phyloP scores from a whole-genome alignment of 2,113 vertebrate species.

The Panthera tigris region DNA sequence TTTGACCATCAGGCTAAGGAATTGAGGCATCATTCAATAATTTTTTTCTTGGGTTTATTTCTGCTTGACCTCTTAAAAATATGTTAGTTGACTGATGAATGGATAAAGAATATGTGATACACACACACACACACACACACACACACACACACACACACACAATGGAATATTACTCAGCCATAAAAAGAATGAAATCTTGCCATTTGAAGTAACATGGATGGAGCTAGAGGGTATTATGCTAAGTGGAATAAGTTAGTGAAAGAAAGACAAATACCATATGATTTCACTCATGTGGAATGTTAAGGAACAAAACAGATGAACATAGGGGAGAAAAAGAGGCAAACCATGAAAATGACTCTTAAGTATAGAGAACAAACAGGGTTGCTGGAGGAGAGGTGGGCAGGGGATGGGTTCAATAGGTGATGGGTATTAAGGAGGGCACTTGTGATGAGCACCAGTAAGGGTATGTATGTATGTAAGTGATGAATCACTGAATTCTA shows the following conservation, averaged over 20 bases:
- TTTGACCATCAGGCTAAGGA: neutral
- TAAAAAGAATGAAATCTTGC: neutral
- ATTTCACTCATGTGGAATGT: neutral
- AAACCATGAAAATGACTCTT: neutral
- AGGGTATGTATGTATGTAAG: neutral
- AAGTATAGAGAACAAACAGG: neutral
- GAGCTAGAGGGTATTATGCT: neutral
- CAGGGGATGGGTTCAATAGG: neutral
- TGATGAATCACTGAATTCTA: neutral
- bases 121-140: neutral
- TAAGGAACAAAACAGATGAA: neutral
- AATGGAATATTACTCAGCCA: neutral
- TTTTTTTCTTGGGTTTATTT: constrained; percentile 23
- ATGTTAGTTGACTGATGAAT: neutral
- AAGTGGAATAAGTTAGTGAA: neutral
- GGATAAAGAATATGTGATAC: neutral
- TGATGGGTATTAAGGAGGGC: neutral
- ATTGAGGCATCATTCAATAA: neutral
- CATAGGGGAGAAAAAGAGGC: neutral
- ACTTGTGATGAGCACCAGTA: neutral
- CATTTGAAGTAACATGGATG: neutral
- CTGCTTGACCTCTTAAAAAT: neutral
- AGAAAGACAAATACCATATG: neutral
- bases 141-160: neutral
- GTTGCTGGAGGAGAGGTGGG: neutral